Evolutionary conservation across 2,888 invertebrate species (phyloP).

Genomic region (Ophion ellenae): DNA sequence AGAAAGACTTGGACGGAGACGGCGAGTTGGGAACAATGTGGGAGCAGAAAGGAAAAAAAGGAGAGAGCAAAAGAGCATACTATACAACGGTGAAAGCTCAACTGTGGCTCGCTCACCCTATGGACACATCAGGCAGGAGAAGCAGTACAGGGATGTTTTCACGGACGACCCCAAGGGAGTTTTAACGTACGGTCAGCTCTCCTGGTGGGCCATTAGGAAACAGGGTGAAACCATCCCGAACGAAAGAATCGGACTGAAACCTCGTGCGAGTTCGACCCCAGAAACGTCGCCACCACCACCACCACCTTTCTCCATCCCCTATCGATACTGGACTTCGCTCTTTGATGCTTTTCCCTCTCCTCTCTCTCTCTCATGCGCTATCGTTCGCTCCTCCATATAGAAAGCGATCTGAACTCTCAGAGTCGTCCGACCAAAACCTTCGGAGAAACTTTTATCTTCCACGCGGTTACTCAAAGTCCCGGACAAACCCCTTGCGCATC

Average conservation of each 20-base stretch:
- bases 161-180: conserved; percentile 75
- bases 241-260: conserved; percentile 54
- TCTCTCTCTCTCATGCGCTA: conserved; percentile 11
- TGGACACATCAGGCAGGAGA: conserved; percentile 32
- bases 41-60: conserved; percentile 52
- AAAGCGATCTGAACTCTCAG: conserved; percentile 36
- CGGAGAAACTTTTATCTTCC: conserved; percentile 63
- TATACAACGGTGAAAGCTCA: neutral
- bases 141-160: conserved; percentile 44
- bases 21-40: conserved; percentile 50
- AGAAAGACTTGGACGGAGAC: conserved; percentile 7
- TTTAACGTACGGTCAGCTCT: conserved; percentile 82
- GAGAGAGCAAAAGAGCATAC: conserved; percentile 27
- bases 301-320: conserved; percentile 22
- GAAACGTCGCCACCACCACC: conserved; percentile 28
- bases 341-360: conserved; percentile 26
- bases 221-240: conserved; percentile 60
- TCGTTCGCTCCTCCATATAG: conserved; percentile 6
- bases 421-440: conserved; percentile 35
- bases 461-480: conserved; percentile 59
- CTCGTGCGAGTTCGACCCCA: conserved; percentile 36
- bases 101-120: conserved; percentile 22
- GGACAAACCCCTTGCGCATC: conserved; percentile 18
- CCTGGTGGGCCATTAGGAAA: conserved; percentile 70
- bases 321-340: conserved; percentile 48